Conservation (phyloP, 2,113 vertebrate genomes). For the Nettapus auritus region DNA sequence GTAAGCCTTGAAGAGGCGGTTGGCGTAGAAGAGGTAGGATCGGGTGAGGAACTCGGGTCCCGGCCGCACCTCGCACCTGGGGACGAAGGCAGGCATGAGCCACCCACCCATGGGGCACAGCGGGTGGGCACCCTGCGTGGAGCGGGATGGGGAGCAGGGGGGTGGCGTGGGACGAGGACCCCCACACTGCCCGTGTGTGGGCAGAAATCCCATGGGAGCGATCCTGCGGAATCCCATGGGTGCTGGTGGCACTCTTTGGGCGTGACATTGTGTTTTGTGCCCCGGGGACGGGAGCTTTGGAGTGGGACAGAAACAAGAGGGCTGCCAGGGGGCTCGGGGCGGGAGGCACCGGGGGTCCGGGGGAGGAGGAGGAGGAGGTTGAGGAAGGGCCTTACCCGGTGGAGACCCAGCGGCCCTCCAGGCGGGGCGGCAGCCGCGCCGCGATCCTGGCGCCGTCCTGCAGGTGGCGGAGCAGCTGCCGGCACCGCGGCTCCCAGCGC, state of each 20-base stretch:
- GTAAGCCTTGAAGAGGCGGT: slow-evolving; percentile 85
- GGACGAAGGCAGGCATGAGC: not conserved
- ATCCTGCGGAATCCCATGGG: too few relatives aligned
- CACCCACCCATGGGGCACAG: accelerated
- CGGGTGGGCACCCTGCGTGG: too few relatives aligned
- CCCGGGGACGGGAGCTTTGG: too few relatives aligned
- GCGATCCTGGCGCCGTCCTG: slow-evolving; percentile 78
- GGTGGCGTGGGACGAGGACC: too few relatives aligned
- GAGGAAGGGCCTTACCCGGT: slow-evolving; percentile 77
- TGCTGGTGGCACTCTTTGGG: too few relatives aligned
- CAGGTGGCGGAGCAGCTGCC: slow-evolving; percentile 78
- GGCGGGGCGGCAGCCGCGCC: slow-evolving; percentile 78
- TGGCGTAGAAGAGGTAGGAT: slow-evolving; percentile 88
- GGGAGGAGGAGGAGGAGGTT: too few relatives aligned
- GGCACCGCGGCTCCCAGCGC: slow-evolving; percentile 81
- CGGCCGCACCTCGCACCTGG: slow-evolving; percentile 89
- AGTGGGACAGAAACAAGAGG: not conserved
- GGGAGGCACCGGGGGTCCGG: not conserved
- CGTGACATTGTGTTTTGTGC: too few relatives aligned
- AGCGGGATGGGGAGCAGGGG: not conserved
- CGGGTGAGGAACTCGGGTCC: slow-evolving; percentile 91
- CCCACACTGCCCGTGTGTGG: too few relatives aligned
- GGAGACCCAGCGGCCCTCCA: slow-evolving; percentile 90
- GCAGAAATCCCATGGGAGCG: too few relatives aligned
- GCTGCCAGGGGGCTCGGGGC: not conserved